A percentile compares a stretch with the other conserved stretches of the same genome.
phyloP scores from a whole-genome alignment of 2,888 invertebrate species.

The Resseliella maxima region DNA sequence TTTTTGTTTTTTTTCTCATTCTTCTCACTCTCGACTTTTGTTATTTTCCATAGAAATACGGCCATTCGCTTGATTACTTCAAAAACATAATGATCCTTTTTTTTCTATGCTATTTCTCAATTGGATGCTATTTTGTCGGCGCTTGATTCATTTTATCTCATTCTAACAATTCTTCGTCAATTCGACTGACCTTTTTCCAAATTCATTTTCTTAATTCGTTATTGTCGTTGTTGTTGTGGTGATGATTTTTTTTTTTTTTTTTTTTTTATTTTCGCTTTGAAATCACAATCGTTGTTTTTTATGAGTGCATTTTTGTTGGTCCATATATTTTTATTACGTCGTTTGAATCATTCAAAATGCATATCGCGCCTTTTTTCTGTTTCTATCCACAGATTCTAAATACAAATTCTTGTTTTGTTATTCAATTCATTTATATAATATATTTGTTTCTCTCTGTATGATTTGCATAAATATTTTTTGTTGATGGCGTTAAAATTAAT shows the following conservation, averaged over 20 bases:
- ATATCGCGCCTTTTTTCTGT: not conserved
- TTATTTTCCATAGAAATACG: not conserved
- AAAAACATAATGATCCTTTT: not conserved
- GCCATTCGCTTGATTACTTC: too few relatives aligned
- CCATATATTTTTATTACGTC: not conserved
- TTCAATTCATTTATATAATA: too few relatives aligned
- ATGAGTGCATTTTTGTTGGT: not conserved
- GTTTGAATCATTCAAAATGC: not conserved
- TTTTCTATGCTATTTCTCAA: not conserved
- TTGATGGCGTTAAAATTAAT: not conserved
- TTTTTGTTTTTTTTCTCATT: not conserved
- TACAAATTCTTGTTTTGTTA: too few relatives aligned
- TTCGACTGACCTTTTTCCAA: not conserved
- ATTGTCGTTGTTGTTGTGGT: not conserved
- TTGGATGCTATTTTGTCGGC: not conserved
- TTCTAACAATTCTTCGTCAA: not conserved
- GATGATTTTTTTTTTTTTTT: not conserved
- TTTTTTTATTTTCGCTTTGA: not conserved
- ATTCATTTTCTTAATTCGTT: not conserved
- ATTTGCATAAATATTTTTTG: not conserved
- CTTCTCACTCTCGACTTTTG: not conserved
- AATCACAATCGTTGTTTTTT: not conserved
- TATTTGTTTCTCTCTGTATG: too few relatives aligned
- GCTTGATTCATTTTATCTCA: not conserved
- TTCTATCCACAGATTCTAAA: not conserved